Percentiles rank a stretch among this genome's conserved stretches.
These are phyloP conservation scores for Aphis craccivora DNA, from an alignment of 1,140 invertebrate genomes.

Conservation along the genomic window DNA sequence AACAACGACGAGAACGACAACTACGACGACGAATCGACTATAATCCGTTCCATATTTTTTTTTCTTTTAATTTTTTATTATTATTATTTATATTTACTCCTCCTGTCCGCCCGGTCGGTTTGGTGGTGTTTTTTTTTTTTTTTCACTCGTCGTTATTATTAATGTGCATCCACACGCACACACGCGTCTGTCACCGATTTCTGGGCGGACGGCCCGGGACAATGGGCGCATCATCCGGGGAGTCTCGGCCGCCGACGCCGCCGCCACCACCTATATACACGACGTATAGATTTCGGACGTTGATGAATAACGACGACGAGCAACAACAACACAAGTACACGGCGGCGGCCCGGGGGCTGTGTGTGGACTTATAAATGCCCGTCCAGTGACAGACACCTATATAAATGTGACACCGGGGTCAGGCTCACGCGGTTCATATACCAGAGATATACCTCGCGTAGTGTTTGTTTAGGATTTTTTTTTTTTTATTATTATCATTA, in stretches of 20 bases:
- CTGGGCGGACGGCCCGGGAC: conserved; percentile 14
- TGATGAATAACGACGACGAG: conserved; percentile 54
- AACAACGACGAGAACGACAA: background rate
- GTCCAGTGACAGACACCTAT: conserved; percentile 41
- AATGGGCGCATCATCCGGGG: background rate
- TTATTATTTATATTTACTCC: conserved; percentile 40
- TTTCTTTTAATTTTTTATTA: conserved; percentile 36
- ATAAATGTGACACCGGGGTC: conserved; percentile 32
- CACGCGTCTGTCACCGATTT: conserved; percentile 56
- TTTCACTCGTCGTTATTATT: conserved; percentile 43
- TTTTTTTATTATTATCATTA: background rate
- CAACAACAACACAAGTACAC: background rate
- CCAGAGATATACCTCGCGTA: background rate
- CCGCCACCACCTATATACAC: background rate
- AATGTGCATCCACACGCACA: conserved; percentile 34
- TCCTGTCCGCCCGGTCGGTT: background rate
- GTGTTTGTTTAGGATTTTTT: conserved; percentile 53
- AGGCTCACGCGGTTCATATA: background rate
- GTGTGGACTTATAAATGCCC: conserved; percentile 5
- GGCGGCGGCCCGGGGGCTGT: background rate
- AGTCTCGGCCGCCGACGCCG: background rate
- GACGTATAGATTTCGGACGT: conserved; percentile 53
- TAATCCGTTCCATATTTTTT: conserved; percentile 55
- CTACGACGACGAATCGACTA: conserved; percentile 15
- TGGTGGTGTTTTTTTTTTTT: background rate